Evolutionary conservation across 2,888 invertebrate species (phyloP).

Genomic region (Ophion ventricosus): DNA sequence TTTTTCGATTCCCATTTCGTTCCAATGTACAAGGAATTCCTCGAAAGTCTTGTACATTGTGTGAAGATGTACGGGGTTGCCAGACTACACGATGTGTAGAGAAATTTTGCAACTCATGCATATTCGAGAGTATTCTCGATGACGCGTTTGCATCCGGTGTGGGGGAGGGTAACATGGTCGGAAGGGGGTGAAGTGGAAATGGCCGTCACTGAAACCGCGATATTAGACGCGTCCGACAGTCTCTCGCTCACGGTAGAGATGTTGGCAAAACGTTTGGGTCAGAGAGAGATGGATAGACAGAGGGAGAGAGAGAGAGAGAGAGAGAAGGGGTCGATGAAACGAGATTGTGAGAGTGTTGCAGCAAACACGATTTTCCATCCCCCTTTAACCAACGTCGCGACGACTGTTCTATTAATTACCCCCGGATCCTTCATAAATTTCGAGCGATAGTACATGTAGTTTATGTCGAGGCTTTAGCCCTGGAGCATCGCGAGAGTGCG

Average conservation of each 20-base stretch:
- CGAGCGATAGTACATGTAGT: conserved; percentile 63
- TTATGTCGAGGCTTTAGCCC: conserved; percentile 32
- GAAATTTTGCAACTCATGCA: conserved; percentile 73
- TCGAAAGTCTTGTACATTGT: conserved; percentile 38
- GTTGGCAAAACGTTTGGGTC: conserved; percentile 29
- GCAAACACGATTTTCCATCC: conserved; percentile 32
- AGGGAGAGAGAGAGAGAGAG: not conserved
- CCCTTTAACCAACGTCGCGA: conserved; percentile 8
- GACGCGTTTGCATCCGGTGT: conserved; percentile 74
- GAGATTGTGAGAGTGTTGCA: conserved; percentile 14
- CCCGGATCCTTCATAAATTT: conserved; percentile 78
- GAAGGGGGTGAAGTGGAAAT: conserved; percentile 19
- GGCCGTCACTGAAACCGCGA: conserved; percentile 55
- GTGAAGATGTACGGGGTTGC: conserved; percentile 40
- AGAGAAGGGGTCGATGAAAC: conserved; percentile 21
- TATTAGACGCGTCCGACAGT: conserved; percentile 60
- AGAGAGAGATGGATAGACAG: not conserved
- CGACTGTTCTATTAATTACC: conserved; percentile 77
- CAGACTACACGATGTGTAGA: conserved; percentile 38
- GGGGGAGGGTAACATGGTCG: conserved; percentile 14
- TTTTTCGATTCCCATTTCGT: too few species aligned
- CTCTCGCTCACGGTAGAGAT: conserved; percentile 38
- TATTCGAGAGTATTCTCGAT: conserved; percentile 75
- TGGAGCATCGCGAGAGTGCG: conserved; percentile 31
- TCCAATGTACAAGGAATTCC: too few species aligned